Conservation (phyloP, 2,888 invertebrate genomes). For the Lasioglossum figueresi region DNA sequence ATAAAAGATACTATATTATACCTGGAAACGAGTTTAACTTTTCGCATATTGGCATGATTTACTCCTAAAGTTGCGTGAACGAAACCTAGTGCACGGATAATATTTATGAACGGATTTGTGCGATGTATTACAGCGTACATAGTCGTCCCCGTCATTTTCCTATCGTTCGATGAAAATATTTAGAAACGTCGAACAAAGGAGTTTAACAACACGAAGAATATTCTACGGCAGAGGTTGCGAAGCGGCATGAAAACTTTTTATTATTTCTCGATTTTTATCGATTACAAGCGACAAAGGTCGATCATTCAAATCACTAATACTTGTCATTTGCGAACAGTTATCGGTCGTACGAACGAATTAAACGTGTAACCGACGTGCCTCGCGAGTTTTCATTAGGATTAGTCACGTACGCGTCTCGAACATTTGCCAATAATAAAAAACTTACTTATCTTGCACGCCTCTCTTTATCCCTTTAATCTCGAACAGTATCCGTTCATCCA, state of each 20-base stretch:
- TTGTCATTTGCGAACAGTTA: conserved; percentile 53
- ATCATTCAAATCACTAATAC: conserved; percentile 57
- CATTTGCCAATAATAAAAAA: conserved; percentile 74
- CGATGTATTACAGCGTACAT: background rate
- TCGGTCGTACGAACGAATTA: conserved; percentile 51
- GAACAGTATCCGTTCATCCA: conserved; percentile 53
- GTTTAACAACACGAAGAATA: background rate
- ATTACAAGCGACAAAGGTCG: conserved; percentile 8
- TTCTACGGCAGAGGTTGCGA: background rate
- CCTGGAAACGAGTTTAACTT: conserved; percentile 20
- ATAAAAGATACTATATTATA: background rate
- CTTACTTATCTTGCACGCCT: conserved; percentile 74
- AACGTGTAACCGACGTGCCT: conserved; percentile 55
- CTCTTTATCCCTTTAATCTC: conserved; percentile 73
- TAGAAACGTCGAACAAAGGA: background rate
- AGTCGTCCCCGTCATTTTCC: background rate
- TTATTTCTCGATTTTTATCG: background rate
- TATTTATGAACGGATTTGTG: conserved; percentile 16
- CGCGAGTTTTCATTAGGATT: conserved; percentile 71
- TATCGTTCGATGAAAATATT: background rate
- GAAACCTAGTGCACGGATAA: conserved; percentile 1
- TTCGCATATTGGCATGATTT: conserved; percentile 10
- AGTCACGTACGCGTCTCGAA: conserved; percentile 72
- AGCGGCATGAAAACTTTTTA: background rate
- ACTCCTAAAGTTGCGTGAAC: background rate